These are phyloP conservation scores for Datnioides undecimradiatus DNA, from an alignment of 2,113 vertebrate genomes.

Conservation along the genomic window DNA sequence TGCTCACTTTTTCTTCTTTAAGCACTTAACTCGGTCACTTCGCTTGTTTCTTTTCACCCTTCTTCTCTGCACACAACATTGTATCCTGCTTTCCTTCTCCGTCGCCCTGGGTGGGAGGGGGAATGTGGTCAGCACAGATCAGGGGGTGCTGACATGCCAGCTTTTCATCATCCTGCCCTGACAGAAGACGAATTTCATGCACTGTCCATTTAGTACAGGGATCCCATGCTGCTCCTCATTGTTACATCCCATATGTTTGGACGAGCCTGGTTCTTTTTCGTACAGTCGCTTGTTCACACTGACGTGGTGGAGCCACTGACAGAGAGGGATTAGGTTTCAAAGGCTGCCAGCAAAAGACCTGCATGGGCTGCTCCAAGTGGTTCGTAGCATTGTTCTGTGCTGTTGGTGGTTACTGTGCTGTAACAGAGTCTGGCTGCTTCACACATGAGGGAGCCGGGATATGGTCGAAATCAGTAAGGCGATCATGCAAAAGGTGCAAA, in stretches of 20 bases:
- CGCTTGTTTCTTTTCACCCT: constrained; percentile 22
- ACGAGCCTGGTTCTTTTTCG: constrained; percentile 23
- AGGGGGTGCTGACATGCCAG: constrained; percentile 67
- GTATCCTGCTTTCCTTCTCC: constrained; percentile 9
- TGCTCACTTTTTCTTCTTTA: constrained; percentile 3
- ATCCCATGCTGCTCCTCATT: constrained; percentile 25
- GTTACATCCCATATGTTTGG: constrained; percentile 56
- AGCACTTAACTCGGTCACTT: constrained; percentile 15
- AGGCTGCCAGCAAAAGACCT: constrained; percentile 57
- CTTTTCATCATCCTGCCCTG: constrained; percentile 63
- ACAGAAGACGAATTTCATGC: constrained; percentile 64
- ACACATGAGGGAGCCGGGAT: constrained; percentile 51
- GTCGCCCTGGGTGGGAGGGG: constrained; percentile 61
- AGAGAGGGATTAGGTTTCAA: constrained; percentile 63
- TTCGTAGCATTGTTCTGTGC: constrained; percentile 61
- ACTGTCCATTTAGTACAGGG: constrained; percentile 65
- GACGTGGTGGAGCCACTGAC: constrained; percentile 30
- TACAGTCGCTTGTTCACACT: constrained; percentile 33
- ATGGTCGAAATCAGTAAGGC: constrained; percentile 42
- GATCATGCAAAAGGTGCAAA: constrained; percentile 65
- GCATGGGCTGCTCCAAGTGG: constrained; percentile 67
- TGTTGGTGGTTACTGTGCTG: constrained; percentile 61
- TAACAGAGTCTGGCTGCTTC: constrained; percentile 65
- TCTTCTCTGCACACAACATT: background rate
- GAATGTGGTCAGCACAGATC: constrained; percentile 47